phyloP scores from a whole-genome alignment of 2,113 vertebrate genomes.

The Nasalis larvatus region DNA sequence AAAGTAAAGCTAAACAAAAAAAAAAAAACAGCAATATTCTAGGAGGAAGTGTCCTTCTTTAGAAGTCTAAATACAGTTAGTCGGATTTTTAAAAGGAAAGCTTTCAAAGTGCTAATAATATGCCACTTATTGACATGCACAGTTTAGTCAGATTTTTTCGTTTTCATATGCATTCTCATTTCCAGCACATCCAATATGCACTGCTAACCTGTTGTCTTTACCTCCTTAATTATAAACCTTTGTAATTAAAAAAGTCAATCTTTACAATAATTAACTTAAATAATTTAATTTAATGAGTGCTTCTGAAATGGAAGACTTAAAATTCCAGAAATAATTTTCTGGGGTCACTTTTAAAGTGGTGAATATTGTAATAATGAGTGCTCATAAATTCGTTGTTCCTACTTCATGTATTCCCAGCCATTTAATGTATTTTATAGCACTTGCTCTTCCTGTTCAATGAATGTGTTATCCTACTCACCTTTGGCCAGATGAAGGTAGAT shows the following conservation, averaged over 20 bases:
- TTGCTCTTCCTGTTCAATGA: background rate
- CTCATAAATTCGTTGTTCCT: background rate
- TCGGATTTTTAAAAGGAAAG: conserved; percentile 60
- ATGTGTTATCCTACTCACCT: background rate
- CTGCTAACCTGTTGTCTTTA: conserved; percentile 59
- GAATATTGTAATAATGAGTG: background rate
- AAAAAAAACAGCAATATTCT: background rate
- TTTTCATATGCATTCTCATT: conserved; percentile 52
- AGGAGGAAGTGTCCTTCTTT: conserved; percentile 63
- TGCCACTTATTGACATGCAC: conserved; percentile 58
- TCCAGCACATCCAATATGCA: conserved; percentile 51
- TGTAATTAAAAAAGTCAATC: conserved; percentile 57
- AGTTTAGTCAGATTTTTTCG: conserved; percentile 54
- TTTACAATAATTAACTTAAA: conserved; percentile 61
- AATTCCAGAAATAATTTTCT: conserved; percentile 37
- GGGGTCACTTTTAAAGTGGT: background rate
- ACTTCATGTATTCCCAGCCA: background rate
- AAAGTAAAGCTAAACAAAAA: background rate
- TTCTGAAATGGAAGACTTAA: background rate
- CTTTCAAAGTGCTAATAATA: conserved; percentile 71
- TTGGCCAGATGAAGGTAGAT: background rate
- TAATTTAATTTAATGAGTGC: conserved; percentile 36
- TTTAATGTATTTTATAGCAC: background rate
- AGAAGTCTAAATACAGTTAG: conserved; percentile 65
- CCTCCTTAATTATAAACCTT: conserved; percentile 31